Evolutionary conservation across 2,113 vertebrate species (phyloP), one percentile per base, ranked within the genome.

Genomic region (Cacatua alba): DNA sequence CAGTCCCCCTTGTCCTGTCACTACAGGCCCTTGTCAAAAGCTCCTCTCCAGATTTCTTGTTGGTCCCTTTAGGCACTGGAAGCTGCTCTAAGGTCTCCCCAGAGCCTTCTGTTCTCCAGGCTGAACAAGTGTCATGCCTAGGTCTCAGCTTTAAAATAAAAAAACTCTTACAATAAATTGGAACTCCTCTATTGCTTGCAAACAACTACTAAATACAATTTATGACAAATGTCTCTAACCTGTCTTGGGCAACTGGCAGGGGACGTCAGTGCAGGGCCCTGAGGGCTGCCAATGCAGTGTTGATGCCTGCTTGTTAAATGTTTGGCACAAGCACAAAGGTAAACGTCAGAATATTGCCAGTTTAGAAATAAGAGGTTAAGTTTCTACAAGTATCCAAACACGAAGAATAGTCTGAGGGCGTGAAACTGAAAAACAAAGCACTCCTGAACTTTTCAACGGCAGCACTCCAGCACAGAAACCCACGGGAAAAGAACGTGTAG

Each of bases 351-450:
- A 84, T 70, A 70, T 3, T 41, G 59, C 41, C 78, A 55, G 43
- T 77, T 82, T 37, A 78, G 33, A 91, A 91, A 43, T 29, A 80
- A 74, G 65, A 82, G 83, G 53, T 90, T 80, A 95, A 68, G 55
- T 81, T 88, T 92, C 67, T 84, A 35, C 41, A 82, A 92, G 29
- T 59, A 71, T 31, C 62, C 60, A 93, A 86, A 86, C 52, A 97
- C 60, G 92, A 76, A 93, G 69, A 91, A 63, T 31, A 79, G 59
- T 19, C 26, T 72, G 28, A 95, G 63, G 95, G 65, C n/a, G 67
- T 7, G 26, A 85, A 96, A 49, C 53, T 46, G 41, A 75, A 75
- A 95, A 88, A 93, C 82, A 95, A 90, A 94, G 65, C 67, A 51
- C 53, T 87, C 51, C 79, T 82, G 70, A 86, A 93, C 51, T 75